A percentile compares a stretch with the other conserved stretches of the same genome.
Conservation (phyloP, 2,113 vertebrate species). For the Carlito syrichta region DNA sequence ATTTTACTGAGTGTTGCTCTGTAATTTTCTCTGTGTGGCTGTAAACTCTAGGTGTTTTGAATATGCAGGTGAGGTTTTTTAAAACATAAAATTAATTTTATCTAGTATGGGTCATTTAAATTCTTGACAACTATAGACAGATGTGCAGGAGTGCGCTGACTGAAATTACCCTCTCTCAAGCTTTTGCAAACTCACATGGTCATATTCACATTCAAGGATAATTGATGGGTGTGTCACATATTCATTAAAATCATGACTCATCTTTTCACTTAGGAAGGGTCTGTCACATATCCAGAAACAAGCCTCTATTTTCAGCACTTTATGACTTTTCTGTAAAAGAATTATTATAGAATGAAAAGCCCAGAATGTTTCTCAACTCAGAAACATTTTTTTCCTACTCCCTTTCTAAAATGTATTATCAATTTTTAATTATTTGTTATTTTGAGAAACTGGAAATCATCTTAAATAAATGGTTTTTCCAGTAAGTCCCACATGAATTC, state of each 20-base stretch:
- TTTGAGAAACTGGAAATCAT: neutral
- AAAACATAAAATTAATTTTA: conserved; percentile 54
- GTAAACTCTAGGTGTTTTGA: conserved; percentile 5
- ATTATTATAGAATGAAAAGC: conserved; percentile 18
- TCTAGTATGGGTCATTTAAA: neutral
- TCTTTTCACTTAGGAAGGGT: conserved; percentile 8
- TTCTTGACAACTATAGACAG: neutral
- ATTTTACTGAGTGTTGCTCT: neutral
- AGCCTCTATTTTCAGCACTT: conserved; percentile 29
- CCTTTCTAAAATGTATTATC: conserved; percentile 13
- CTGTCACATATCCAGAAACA: conserved; percentile 30
- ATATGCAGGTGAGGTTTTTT: conserved; percentile 29
- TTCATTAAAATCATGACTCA: conserved; percentile 42
- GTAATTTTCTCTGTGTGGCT: conserved; percentile 15
- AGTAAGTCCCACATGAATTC: neutral
- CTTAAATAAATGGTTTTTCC: neutral
- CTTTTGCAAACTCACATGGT: neutral
- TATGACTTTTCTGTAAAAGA: neutral
- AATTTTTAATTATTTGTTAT: conserved; percentile 36
- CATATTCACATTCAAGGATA: neutral
- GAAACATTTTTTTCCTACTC: neutral
- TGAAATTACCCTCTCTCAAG: neutral
- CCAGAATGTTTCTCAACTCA: neutral
- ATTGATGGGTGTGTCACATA: conserved; percentile 30
- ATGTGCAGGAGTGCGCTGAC: neutral